Percentiles rank a stretch among this genome's conserved stretches.
phyloP scores from a whole-genome alignment of 2,888 invertebrate genomes.

The Helleia helle region DNA sequence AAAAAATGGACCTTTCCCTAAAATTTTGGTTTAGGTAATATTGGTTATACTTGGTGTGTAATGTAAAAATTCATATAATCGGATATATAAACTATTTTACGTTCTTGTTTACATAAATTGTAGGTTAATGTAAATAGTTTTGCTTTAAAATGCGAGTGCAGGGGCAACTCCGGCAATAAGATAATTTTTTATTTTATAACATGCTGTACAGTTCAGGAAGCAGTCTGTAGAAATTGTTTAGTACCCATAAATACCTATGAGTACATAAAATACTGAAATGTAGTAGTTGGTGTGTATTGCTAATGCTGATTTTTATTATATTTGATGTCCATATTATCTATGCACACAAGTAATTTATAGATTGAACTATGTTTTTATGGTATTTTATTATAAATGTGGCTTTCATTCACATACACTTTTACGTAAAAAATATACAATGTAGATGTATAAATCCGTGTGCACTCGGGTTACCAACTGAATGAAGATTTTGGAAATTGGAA shows the following conservation, averaged over 20 bases:
- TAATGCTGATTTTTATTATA: background rate
- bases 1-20: constrained; percentile 18
- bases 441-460: background rate
- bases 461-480: background rate
- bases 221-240: constrained; percentile 2
- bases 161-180: constrained; percentile 33
- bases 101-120: constrained; percentile 41
- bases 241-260: background rate
- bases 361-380: background rate
- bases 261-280: background rate
- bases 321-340: background rate
- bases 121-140: constrained; percentile 63
- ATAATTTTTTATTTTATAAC: constrained; percentile 25
- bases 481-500: background rate
- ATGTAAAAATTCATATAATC: constrained; percentile 32
- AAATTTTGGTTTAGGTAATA: constrained; percentile 26
- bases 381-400: background rate
- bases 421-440: background rate
- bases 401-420: background rate
- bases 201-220: constrained; percentile 22
- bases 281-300: background rate
- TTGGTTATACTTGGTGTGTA: constrained; percentile 12
- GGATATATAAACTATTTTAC: constrained; percentile 31
- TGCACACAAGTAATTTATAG: background rate
- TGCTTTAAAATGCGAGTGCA: constrained; percentile 36